These are phyloP conservation scores for Cephalopterus ornatus DNA, from an alignment of 2,113 vertebrate genomes.

Conservation along the genomic window DNA sequence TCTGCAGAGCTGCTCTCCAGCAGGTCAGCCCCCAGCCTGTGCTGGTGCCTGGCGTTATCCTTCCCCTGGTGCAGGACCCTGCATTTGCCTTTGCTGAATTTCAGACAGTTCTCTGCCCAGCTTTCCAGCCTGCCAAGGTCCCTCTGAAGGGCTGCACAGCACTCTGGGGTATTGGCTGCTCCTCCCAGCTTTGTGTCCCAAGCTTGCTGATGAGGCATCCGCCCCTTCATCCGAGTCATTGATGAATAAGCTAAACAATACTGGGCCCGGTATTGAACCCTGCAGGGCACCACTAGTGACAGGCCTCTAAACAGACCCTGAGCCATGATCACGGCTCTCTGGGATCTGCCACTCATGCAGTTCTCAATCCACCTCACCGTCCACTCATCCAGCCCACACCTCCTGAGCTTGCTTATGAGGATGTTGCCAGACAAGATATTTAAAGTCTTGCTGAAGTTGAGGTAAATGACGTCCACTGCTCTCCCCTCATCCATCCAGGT, in stretches of 20 bases:
- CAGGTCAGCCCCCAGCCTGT: not conserved
- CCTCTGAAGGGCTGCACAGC: not conserved
- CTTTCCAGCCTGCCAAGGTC: accelerated
- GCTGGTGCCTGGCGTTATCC: not conserved
- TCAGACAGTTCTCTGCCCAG: not conserved
- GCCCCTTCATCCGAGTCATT: not conserved
- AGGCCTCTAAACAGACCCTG: not conserved
- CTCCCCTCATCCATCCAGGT: not conserved
- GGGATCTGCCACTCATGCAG: not conserved
- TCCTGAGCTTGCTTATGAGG: not conserved
- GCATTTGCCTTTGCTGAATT: not conserved
- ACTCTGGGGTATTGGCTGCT: not conserved
- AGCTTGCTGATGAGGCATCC: not conserved
- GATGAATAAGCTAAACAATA: not conserved
- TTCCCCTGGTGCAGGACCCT: not conserved
- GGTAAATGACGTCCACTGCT: not conserved
- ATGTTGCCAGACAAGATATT: accelerated
- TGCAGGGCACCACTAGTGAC: not conserved
- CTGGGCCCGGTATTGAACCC: not conserved
- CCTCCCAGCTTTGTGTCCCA: not conserved
- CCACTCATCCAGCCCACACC: not conserved
- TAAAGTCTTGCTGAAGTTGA: not conserved
- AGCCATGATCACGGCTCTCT: not conserved
- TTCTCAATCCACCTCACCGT: not conserved
- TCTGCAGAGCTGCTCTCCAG: not conserved